Evolutionary conservation across 2,888 invertebrate species (phyloP).

Genomic region (Tillus elongatus): DNA sequence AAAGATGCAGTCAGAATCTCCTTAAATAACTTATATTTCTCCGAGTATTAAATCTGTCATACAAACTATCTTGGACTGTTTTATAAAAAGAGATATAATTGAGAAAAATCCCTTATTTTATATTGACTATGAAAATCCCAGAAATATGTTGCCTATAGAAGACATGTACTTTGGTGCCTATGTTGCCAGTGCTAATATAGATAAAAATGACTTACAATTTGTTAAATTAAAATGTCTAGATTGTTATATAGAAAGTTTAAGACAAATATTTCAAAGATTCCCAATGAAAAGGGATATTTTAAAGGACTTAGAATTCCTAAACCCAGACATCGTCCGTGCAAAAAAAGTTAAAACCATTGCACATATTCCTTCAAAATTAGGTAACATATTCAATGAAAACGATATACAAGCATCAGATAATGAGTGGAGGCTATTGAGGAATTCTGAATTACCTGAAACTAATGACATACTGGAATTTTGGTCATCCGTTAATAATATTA

Average conservation of each 20-base stretch:
- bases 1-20: conserved; percentile 10
- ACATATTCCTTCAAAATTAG: too few species aligned
- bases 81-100: not conserved
- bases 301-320: too few species aligned
- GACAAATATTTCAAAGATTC: not conserved
- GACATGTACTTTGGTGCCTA: not conserved
- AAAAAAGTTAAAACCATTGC: too few species aligned
- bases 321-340: too few species aligned
- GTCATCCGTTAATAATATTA: too few species aligned
- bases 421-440: too few species aligned
- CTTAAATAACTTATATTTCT: conserved; percentile 6
- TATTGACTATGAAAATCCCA: not conserved
- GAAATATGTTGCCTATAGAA: not conserved
- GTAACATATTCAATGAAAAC: too few species aligned
- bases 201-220: not conserved
- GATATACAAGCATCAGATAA: too few species aligned
- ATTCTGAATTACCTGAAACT: too few species aligned
- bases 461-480: too few species aligned
- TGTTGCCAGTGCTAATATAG: not conserved
- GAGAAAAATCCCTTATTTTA: not conserved
- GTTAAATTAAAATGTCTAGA: not conserved
- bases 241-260: not conserved
- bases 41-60: not conserved
- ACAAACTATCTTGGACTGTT: conserved; percentile 1
- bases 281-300: too few species aligned